Evolutionary conservation across 2,888 invertebrate genomes (phyloP).

Genomic region (Scaptomyza tumidula): DNA sequence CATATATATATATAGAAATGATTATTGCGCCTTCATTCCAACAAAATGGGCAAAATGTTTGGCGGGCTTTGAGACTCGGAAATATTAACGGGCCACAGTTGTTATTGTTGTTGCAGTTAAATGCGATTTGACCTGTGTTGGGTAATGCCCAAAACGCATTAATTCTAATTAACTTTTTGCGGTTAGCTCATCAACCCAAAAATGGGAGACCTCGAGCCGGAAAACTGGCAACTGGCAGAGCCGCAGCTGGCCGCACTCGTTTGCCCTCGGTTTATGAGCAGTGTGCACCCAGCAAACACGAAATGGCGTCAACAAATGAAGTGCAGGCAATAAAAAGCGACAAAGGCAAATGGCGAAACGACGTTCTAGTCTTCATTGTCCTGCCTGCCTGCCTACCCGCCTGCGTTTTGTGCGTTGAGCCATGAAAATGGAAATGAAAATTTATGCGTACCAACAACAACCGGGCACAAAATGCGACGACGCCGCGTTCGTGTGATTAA

Average conservation of each 20-base stretch:
- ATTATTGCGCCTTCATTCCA: slow-evolving; percentile 73
- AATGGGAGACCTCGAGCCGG: slow-evolving; percentile 21
- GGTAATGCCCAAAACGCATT: slow-evolving; percentile 62
- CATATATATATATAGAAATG: slow-evolving; percentile 55
- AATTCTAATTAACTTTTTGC: slow-evolving; percentile 81
- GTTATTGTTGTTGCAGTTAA: slow-evolving; percentile 58
- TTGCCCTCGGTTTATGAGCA: slow-evolving; percentile 61
- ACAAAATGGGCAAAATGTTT: slow-evolving; percentile 57
- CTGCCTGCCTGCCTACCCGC: neutral
- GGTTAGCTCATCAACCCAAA: slow-evolving; percentile 62
- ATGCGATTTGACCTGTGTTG: slow-evolving; percentile 69
- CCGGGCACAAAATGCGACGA: slow-evolving; percentile 56
- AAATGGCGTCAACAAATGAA: slow-evolving; percentile 76
- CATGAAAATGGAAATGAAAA: slow-evolving; percentile 80
- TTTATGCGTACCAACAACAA: slow-evolving; percentile 61
- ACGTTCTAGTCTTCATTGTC: slow-evolving; percentile 28
- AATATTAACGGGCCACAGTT: slow-evolving; percentile 57
- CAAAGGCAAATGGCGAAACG: slow-evolving; percentile 74
- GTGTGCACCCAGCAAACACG: slow-evolving; percentile 16
- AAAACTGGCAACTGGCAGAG: slow-evolving; percentile 13
- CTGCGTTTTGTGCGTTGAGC: slow-evolving; percentile 66
- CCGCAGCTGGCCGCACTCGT: slow-evolving; percentile 16
- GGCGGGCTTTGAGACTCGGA: slow-evolving; percentile 24
- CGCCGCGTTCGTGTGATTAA: slow-evolving; percentile 67
- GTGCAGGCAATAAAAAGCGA: slow-evolving; percentile 80